These are phyloP conservation scores for Rhinatrema bivittatum DNA, from an alignment of 2,797 vertebrate genomes.

Conservation along the genomic window DNA sequence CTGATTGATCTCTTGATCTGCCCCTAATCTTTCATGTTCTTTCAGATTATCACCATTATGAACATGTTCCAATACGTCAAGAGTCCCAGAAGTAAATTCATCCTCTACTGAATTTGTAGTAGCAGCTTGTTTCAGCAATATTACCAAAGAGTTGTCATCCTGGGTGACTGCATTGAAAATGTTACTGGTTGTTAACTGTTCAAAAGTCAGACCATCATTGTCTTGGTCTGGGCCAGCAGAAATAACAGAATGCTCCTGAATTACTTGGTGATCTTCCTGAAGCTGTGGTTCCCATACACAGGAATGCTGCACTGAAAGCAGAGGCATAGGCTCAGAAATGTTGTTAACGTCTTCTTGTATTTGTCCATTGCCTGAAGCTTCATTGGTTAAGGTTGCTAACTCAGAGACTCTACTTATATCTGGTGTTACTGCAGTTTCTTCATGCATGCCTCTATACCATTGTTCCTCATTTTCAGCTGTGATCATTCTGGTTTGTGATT, in stretches of 20 bases:
- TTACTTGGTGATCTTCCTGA: constrained; percentile 12
- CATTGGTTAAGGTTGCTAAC: constrained; percentile 23
- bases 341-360: not conserved
- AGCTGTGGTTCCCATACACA: constrained; percentile 20
- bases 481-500: constrained; percentile 7
- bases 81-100: constrained; percentile 4
- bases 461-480: constrained; percentile 2
- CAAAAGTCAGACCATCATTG: not conserved
- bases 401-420: constrained; percentile 32
- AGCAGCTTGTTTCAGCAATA: not conserved
- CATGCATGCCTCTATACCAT: constrained; percentile 18
- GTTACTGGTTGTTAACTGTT: constrained; percentile 18
- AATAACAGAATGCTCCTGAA: constrained; percentile 16
- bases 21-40: constrained; percentile 6
- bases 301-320: constrained; percentile 28
- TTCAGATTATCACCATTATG: constrained; percentile 1
- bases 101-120: constrained; percentile 18
- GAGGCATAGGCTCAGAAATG: constrained; percentile 12
- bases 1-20: not conserved
- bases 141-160: constrained; percentile 17
- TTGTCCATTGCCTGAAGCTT: constrained; percentile 1
- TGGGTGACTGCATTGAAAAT: constrained; percentile 27
- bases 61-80: constrained; percentile 13
- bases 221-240: not conserved
- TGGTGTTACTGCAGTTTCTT: constrained; percentile 27